Evolutionary conservation across 2,888 invertebrate genomes (phyloP), one percentile per base, ranked within the genome.

Genomic region (Caenorhabditis angaria): DNA sequence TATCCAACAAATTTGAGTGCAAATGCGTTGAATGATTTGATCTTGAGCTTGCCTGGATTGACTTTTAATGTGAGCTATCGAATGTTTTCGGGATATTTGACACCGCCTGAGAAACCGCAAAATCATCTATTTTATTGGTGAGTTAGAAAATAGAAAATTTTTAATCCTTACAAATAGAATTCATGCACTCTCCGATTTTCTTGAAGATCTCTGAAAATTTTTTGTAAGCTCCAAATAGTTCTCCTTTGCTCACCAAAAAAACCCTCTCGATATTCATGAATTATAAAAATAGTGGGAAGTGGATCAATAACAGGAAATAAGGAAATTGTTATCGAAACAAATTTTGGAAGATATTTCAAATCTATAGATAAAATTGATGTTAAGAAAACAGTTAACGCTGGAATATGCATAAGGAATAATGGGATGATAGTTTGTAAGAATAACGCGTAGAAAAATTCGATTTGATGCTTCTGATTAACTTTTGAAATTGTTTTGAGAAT

Each of bases 11-110:
- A 65, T 18, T 61, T 76, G 66, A 76, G 67, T 0, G 51, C 28
- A 12, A 48, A 47, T 27, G 79, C 79, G 25, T 29, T 59, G 0
- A 64, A 62, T 2, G 79, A 79, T 56, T 32, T 67, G 47, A 77
- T 79, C 47, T 32, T 14, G 1, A 60, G 22, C 24, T 60, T 79
- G 4, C 79, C 79, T 4, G 79, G 79, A 22, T 48, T 79, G 24
- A 76, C 79, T 10, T 77, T 67, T 60, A 70, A 61, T 22, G 67
- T 70, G 10, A 53, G 61, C 2, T 80, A 69, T 57, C 64, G 77
- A 27, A 73, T 73, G 74, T 79, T 79, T 59, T 76, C 79, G 8
- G 79, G 79, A 28, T 79, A 77, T 48, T 60, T 79, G 50, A 75
- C 69, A 5, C 70, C 79, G 5, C 57, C 65, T n/a, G 71, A 74